Base-by-base conservation (phyloP, 2,888 invertebrate genomes). In the Drosophila atroscutellata region DNA sequence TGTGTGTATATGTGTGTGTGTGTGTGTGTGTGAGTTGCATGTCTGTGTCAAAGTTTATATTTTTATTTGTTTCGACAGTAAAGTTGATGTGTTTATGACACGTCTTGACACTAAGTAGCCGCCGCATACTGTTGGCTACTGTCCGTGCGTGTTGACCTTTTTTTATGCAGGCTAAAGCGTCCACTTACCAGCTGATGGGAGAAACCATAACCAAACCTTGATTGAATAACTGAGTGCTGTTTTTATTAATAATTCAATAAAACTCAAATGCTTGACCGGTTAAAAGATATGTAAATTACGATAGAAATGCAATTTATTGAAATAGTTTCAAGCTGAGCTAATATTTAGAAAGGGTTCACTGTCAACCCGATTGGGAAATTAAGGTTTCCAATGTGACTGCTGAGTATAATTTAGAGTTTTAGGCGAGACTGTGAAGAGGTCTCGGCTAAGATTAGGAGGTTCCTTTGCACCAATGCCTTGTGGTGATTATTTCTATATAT, bases 1-100 rank as follows among this genome's bases (percentile, higher is more conserved):
- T 32, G 5, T 72, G 63, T 6, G 63, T n/a, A n/a, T n/a, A n/a
- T 65, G 24, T 45, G 32, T 30, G 37, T 37, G 26, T 15, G 45
- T n/a, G 20, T 47, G 37, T 20, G 65, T 63, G 62, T 69, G 65
- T 80, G 71, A 9, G 30, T 32, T 32, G 32, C 32, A 9, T 32
- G 32, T 32, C 32, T 78, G 70, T 90, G 86, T 90, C 89, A 85
- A 89, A 87, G 90, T 90, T 89, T 89, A 83, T 89, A 87, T 81
- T 82, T 89, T 85, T 85, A 87, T 89, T 85, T 90, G 83, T 87
- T 90, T 88, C 83, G 87, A 87, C 87, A 90, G 83, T 89, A 83
- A 89, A 87, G 68, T 87, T 87, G 87, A 87, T 90, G 90, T 90
- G 88, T 90, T 86, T 89, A 87, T 87, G 90, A 89, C 87, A 87